A percentile compares a stretch with the other conserved stretches of the same genome.
These are phyloP conservation scores for Peucedramus taeniatus DNA, from an alignment of 2,113 vertebrate species.

Conservation along the genomic window DNA sequence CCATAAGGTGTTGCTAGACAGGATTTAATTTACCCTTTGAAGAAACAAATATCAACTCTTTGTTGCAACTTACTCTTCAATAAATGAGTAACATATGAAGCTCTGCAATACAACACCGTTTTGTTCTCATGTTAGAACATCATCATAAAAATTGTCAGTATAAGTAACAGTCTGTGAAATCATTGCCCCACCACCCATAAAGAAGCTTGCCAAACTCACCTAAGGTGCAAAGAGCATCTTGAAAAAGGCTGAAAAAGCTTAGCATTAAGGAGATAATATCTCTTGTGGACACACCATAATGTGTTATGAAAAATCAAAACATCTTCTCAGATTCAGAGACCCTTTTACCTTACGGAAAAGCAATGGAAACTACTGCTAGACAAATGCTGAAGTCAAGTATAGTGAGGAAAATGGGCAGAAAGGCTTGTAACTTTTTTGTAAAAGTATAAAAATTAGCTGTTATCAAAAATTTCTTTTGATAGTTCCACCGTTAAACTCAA, in stretches of 20 bases:
- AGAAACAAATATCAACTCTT: background rate
- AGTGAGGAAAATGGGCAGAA: background rate
- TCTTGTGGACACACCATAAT: background rate
- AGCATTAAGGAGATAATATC: background rate
- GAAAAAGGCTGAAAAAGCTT: background rate
- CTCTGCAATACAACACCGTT: background rate
- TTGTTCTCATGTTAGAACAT: background rate
- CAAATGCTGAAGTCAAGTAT: background rate
- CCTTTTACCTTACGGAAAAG: background rate
- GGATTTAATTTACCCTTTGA: background rate
- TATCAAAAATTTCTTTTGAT: background rate
- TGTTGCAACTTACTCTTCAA: background rate
- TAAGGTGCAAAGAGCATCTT: background rate
- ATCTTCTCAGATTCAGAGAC: background rate
- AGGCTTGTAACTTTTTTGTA: background rate
- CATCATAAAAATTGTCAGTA: background rate
- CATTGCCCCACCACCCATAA: background rate
- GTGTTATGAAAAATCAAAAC: background rate
- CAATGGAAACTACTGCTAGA: background rate
- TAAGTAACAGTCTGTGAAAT: background rate
- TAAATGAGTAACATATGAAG: background rate
- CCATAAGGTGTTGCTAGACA: background rate
- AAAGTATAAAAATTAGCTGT: background rate
- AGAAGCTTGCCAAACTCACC: background rate
- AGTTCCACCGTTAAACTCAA: background rate